These are phyloP conservation scores for Ailuropoda melanoleuca DNA, from an alignment of 2,113 vertebrate species.

Conservation along the genomic window DNA sequence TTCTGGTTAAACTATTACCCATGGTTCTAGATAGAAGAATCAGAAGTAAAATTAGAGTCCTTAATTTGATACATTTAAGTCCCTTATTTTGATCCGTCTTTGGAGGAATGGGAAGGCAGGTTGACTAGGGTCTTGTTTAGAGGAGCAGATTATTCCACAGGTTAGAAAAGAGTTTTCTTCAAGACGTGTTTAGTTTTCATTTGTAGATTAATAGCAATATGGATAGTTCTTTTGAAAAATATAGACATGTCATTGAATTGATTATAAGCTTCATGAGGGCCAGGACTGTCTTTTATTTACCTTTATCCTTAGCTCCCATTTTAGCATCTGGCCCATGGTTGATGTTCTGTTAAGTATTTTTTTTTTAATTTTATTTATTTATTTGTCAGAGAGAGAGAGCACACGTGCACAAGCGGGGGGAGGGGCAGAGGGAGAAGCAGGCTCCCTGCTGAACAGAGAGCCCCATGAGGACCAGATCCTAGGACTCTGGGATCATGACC, in stretches of 20 bases:
- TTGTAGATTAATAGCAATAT: neutral
- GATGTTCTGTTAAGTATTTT: slow-evolving; percentile 29
- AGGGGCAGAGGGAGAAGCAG: neutral
- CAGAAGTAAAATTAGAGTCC: slow-evolving; percentile 27
- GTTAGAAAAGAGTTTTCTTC: slow-evolving; percentile 6
- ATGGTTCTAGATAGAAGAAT: neutral
- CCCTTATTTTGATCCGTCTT: neutral
- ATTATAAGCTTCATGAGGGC: neutral
- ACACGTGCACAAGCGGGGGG: neutral
- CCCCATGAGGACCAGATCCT: neutral
- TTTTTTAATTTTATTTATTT: neutral
- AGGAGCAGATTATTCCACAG: neutral
- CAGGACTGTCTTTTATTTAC: neutral
- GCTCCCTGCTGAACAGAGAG: neutral
- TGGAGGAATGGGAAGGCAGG: neutral
- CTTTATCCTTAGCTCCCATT: neutral
- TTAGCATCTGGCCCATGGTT: neutral
- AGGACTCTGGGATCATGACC: no score
- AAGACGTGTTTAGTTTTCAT: slow-evolving; percentile 26
- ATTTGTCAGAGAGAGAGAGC: neutral
- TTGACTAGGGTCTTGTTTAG: neutral
- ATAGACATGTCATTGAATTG: neutral
- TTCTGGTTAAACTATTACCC: neutral
- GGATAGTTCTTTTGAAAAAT: slow-evolving; percentile 30
- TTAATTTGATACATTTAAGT: slow-evolving; percentile 7